Percentiles rank a stretch among this genome's conserved stretches.
These are phyloP conservation scores for Coptotermes formosanus DNA, from an alignment of 1,140 invertebrate genomes.

Conservation along the genomic window DNA sequence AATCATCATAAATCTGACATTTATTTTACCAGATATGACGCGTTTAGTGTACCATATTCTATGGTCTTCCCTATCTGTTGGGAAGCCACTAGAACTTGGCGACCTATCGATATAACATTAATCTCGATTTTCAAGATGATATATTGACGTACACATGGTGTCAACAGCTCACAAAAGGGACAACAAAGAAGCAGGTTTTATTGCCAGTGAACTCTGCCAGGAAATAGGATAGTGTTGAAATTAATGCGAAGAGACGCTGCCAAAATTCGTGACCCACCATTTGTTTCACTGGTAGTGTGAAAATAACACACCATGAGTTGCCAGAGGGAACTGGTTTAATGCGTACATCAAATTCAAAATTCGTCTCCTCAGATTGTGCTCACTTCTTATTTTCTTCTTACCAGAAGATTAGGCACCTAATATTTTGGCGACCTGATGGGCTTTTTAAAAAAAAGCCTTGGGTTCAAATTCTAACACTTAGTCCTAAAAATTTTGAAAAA, in stretches of 20 bases:
- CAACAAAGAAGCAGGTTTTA: not conserved
- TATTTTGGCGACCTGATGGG: too few species aligned
- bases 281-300: not conserved
- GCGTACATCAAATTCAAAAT: too few species aligned
- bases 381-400: too few species aligned
- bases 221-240: not conserved
- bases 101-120: not conserved
- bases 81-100: not conserved
- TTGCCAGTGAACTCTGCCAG: conserved; percentile 1
- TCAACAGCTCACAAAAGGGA: not conserved
- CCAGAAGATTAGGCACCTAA: too few species aligned
- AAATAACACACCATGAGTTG: not conserved
- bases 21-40: too few species aligned
- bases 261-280: not conserved
- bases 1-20: too few species aligned
- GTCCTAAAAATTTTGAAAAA: too few species aligned
- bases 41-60: not conserved
- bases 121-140: not conserved
- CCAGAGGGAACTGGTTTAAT: too few species aligned
- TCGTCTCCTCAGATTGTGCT: too few species aligned
- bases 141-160: not conserved
- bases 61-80: not conserved
- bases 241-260: not conserved
- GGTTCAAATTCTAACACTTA: too few species aligned
- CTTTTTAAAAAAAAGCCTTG: too few species aligned